Evolutionary conservation across 2,113 vertebrate species (phyloP).

Genomic region (Tachysurus fulvidraco): DNA sequence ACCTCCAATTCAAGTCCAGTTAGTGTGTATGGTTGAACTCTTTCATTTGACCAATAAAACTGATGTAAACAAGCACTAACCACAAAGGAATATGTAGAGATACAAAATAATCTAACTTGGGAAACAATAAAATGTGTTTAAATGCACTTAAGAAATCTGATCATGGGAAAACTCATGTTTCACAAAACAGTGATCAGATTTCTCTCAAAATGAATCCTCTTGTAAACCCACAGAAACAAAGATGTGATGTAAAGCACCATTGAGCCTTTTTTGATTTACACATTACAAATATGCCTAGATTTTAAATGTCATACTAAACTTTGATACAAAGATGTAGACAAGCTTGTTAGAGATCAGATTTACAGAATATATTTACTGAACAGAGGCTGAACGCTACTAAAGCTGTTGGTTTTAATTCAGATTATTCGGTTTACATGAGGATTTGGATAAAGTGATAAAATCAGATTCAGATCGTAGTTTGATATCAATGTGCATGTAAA

Average conservation of each 20-base stretch:
- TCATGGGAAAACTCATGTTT: not conserved
- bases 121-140: not conserved
- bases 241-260: not conserved
- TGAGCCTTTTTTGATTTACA: not conserved
- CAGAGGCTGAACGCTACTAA: not conserved
- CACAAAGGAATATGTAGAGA: not conserved
- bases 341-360: not conserved
- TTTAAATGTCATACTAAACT: not conserved
- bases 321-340: not conserved
- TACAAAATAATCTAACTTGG: not conserved
- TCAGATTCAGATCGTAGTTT: not conserved
- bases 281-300: not conserved
- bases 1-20: not conserved
- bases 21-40: not conserved
- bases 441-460: not conserved
- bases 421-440: not conserved
- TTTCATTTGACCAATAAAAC: not conserved
- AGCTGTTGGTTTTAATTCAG: not conserved
- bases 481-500: not conserved
- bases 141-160: not conserved
- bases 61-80: no score
- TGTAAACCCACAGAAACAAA: not conserved
- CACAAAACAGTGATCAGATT: not conserved
- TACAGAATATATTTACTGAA: not conserved
- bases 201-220: not conserved